Evolutionary conservation across 2,888 invertebrate genomes (phyloP), one percentile per base, ranked within the genome.

Genomic region (Caradrina clavipalpis): DNA sequence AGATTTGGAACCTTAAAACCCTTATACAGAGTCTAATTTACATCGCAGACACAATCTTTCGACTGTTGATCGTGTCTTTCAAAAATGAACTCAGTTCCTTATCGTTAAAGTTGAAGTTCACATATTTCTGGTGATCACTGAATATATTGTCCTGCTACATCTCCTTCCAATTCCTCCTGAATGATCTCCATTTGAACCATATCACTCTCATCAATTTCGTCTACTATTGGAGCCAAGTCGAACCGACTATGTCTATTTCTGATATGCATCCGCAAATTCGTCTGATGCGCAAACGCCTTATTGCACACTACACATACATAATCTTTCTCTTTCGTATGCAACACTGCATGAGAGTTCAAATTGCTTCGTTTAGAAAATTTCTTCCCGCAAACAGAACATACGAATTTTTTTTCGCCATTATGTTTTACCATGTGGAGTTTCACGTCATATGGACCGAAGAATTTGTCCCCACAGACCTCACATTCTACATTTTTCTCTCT

Each of bases 321-420:
- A 10, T 93, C 94, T 76, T 95, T 96, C 21, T 96, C 95, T 11
- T 96, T 95, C 0, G 96, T 94, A 84, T 97, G 97, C n/a, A 96
- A 92, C 2, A 96, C 91, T 0, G 94, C 89, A 82, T 97, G 97
- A 0, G 96, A 94, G 54, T 96, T 97, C 71, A 97, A 86, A 76
- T 97, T 97, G 71, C 97, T 96, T 76, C 96, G 96, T 54, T 97
- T 97, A 0, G 96, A 94, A 80, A 97, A 96, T 81, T 96, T 96
- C 81, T 96, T 96, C 0, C 96, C 96, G 77, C 97, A 97, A 0
- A 96, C 92, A 0, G 96, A 93, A 77, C 97, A 97, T 0, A 97
- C 92, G 69, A 96, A 96, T 21, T 95, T 95, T 58, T 96, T 96
- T 17, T 96, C 96, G 0, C 96, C 96, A 49, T 95, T 96, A 76